Evolutionary conservation across 2,113 vertebrate species (phyloP).

Genomic region (Myanophis thanlyinensis): DNA sequence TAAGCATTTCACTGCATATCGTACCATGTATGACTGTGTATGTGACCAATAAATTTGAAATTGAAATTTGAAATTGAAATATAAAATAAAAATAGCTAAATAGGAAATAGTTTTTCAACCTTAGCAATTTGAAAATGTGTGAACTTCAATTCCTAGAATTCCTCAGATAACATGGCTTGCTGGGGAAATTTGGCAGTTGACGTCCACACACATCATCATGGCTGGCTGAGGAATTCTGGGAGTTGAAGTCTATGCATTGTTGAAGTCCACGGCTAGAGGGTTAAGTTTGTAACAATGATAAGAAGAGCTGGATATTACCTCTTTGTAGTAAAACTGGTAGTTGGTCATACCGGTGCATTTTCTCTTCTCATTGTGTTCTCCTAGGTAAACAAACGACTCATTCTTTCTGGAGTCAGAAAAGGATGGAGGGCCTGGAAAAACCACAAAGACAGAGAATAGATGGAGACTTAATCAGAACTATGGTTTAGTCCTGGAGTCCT

Average conservation of each 20-base stretch:
- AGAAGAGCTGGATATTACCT: not conserved
- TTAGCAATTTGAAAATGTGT: not conserved
- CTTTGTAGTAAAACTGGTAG: not conserved
- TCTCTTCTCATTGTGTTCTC: not conserved
- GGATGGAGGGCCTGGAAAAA: not conserved
- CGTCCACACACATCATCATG: too few species aligned
- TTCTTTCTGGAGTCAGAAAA: not conserved
- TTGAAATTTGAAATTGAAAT: too few species aligned
- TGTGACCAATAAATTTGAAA: too few species aligned
- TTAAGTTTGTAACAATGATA: not conserved
- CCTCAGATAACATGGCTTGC: not conserved
- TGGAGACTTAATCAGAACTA: not conserved
- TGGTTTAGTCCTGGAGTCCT: not conserved
- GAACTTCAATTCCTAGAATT: not conserved
- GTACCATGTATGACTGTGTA: too few species aligned
- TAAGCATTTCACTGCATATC: too few species aligned
- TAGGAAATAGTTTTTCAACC: not conserved
- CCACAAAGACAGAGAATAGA: not conserved
- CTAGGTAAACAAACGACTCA: not conserved
- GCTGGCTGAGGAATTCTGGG: too few species aligned
- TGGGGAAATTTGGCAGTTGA: too few species aligned
- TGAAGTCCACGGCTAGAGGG: not conserved
- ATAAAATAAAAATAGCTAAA: not conserved
- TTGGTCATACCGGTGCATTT: not conserved
- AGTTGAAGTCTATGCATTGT: not conserved